Base-by-base conservation (phyloP, 1,140 invertebrate genomes). In the Drosophila eugracilis region DNA sequence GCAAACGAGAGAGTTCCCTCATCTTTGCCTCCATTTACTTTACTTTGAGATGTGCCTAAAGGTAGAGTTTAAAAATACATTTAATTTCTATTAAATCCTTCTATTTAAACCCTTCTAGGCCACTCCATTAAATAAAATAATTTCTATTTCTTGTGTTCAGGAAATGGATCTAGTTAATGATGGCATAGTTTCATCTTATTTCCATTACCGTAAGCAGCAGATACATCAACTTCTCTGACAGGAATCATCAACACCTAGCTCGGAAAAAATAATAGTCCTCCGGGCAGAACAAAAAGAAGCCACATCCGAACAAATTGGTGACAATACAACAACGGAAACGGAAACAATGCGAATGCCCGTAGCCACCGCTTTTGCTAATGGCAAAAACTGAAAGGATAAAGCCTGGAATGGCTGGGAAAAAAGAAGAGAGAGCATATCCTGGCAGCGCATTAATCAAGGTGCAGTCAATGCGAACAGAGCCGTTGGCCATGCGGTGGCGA, bases 381-480 rank as follows among this genome's bases (percentile, higher is more conserved):
- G 53, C 48, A 32, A 24, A 24, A 15, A 42, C 19, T 30, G 17
- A 42, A 32, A 19, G 9, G 9, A 30, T 19, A 9, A 9, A 30
- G 22, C 12, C 17, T 17, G 36, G 32, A 57, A 47, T n/a, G n/a
- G n/a, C n/a, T 28, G 28, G 21, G 21, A 28, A 21, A 44, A 36
- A 34, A 28, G 14, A 26, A 28, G 74, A n/a, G n/a, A n/a, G n/a
- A n/a, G 9, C 30, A 12, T 32, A 12, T 63, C 71, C 63, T 72
- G 59, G 21, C 58, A 77, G 49, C 60, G 67, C 73, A 86, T 86
- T 85, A 86, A 86, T 86, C 81, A 80, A 76, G 80, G 62, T 80
- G 77, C 67, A 86, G 80, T 73, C 76, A 60, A 85, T 80, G 69
- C 55, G 66, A 39, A 30, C 45, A 67, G 30, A 49, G 42, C 49